These are phyloP conservation scores for Hemiprocne comata DNA, from an alignment of 2,113 vertebrate genomes.

Conservation along the genomic window DNA sequence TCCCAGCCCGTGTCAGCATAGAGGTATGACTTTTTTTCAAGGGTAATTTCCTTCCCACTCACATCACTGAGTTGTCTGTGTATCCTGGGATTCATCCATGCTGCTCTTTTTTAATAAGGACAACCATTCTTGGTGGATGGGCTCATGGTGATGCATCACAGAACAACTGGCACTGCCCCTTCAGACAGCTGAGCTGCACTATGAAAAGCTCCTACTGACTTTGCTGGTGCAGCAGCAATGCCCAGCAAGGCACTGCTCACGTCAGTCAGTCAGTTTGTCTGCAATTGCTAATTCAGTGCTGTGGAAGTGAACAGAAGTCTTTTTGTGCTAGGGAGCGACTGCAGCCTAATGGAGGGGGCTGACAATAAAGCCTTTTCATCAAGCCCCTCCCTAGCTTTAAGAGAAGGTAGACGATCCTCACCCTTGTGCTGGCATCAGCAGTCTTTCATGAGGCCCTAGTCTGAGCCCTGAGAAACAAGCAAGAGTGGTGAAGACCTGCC, in stretches of 20 bases:
- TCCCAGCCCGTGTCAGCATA: not conserved
- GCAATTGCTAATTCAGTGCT: not conserved
- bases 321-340: not conserved
- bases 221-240: not conserved
- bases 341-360: slow-evolving; percentile 8
- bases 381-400: not conserved
- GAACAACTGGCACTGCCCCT: not conserved
- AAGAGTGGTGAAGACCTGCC: not conserved
- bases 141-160: not conserved
- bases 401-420: slow-evolving; percentile 26
- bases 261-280: not conserved
- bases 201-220: not conserved
- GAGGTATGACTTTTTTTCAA: not conserved
- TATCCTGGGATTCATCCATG: not conserved
- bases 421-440: slow-evolving; percentile 30
- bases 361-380: slow-evolving; percentile 45
- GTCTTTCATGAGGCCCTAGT: not conserved
- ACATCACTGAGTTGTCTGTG: rapidly evolving
- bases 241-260: not conserved
- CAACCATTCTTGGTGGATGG: not conserved
- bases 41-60: not conserved
- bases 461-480: not conserved
- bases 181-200: not conserved
- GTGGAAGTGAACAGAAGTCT: slow-evolving; percentile 33
- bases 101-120: not conserved